Percentiles rank a stretch among this genome's conserved stretches.
Evolutionary conservation across 2,113 vertebrate species (phyloP).

Genomic region (Pithys albifrons): DNA sequence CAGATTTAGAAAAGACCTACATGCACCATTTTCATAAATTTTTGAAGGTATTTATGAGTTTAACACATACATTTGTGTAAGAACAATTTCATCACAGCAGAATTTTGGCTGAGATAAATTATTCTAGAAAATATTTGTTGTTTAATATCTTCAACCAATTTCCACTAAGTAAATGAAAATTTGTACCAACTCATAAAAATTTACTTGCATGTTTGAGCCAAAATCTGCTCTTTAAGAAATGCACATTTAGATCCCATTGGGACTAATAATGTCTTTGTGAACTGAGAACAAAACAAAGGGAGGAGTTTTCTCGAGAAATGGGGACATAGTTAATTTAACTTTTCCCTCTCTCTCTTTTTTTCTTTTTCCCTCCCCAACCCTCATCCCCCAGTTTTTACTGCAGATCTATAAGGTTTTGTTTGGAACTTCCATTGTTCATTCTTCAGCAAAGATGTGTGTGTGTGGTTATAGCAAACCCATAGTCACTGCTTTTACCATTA

Average conservation of each 20-base stretch:
- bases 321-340: background rate
- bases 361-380: no score
- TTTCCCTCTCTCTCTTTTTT: background rate
- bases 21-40: rapidly evolving
- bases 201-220: background rate
- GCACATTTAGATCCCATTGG: background rate
- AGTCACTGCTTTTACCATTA: background rate
- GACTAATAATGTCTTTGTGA: background rate
- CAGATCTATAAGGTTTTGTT: background rate
- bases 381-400: background rate
- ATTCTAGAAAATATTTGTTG: background rate
- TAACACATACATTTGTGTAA: background rate
- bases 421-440: background rate
- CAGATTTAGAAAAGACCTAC: background rate
- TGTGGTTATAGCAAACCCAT: background rate
- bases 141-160: background rate
- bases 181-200: background rate
- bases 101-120: background rate
- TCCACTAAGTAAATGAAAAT: background rate
- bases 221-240: background rate
- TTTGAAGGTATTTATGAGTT: background rate
- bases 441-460: background rate
- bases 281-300: background rate
- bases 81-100: background rate
- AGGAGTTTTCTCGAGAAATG: background rate